These are phyloP conservation scores for Xanthorhoe designata DNA, from an alignment of 2,888 invertebrate species.

Conservation along the genomic window DNA sequence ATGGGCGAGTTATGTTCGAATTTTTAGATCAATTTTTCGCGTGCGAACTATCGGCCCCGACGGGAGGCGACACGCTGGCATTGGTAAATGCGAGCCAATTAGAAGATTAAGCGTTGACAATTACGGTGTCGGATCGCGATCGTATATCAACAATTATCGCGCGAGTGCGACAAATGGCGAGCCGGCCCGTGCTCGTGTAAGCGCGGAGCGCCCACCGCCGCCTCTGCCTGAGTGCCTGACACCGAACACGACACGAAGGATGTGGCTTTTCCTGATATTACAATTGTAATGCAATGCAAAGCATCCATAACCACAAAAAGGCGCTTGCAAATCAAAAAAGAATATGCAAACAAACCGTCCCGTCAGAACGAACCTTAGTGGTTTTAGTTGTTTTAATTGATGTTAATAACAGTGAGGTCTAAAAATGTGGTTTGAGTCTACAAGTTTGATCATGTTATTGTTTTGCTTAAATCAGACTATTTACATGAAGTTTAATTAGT, in stretches of 20 bases:
- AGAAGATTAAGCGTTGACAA: constrained; percentile 86
- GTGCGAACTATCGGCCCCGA: constrained; percentile 65
- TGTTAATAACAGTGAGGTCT: not conserved
- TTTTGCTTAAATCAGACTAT: not conserved
- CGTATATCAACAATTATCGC: constrained; percentile 86
- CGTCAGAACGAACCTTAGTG: too few relatives aligned
- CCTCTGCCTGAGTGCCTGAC: constrained; percentile 39
- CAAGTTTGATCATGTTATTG: not conserved
- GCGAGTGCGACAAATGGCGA: constrained; percentile 82
- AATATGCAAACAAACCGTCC: too few relatives aligned
- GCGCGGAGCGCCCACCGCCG: constrained; percentile 54
- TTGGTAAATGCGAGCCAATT: constrained; percentile 85
- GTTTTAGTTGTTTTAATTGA: too few relatives aligned
- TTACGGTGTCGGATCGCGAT: constrained; percentile 82
- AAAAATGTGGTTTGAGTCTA: not conserved
- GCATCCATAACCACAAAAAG: not conserved
- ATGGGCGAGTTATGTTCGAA: constrained; percentile 51
- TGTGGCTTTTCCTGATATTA: constrained; percentile 3
- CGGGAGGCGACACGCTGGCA: constrained; percentile 75
- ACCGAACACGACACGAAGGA: constrained; percentile 35
- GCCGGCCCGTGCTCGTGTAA: constrained; percentile 69
- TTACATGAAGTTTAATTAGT: too few relatives aligned
- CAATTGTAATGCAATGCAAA: not conserved
- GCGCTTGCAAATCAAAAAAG: not conserved
- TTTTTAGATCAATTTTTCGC: constrained; percentile 58